Base-by-base conservation (phyloP, 2,888 invertebrate genomes). In the Drosophila niveifrons region DNA sequence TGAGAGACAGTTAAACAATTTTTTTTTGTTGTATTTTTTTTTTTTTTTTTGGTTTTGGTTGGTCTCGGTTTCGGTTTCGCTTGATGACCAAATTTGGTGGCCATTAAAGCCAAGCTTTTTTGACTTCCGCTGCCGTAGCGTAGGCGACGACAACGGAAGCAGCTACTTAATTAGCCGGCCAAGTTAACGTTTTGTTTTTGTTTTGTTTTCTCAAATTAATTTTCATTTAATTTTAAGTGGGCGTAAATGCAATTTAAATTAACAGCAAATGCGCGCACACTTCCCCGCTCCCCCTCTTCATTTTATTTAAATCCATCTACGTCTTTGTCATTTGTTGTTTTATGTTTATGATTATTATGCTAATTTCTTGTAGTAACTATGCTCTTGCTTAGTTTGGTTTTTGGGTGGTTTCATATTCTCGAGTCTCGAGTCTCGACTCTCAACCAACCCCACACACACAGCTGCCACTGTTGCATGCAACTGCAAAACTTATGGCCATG, bases 191-290 rank as follows among this genome's bases (percentile, higher is more conserved):
- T 68, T 77, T 65, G 3, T 18, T 18, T 18, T 23, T 23, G 4
- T 23, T 23, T 23, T 23, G 23, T 23, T 23, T 23, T 23, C 23
- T 23, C 73, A 64, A 66, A 84, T 84, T 84, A 84, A 84, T 84
- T 84, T 79, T 77, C 83, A 86, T 84, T 84, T 83, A 79, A 79
- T 84, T 83, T 79, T 77, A 81, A 83, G 87, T 81, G 83, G 87
- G 83, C 87, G 83, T 73, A 86, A 86, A 84, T 86, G 81, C 83
- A 84, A 84, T 84, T 84, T 77, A 83, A 86, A 86, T 86, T 79
- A 84, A 83, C 80, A 86, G 80, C 83, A 80, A 68, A 36, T 23
- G 36, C 36, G 23, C 62, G 57, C 41, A 28, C 56, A 28, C 56
- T 46, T 61, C 48, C 39, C 47, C 58, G 56, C 44, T 17, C 13